Base-by-base conservation (phyloP, 2,113 vertebrate genomes). In the Abramis brama region DNA sequence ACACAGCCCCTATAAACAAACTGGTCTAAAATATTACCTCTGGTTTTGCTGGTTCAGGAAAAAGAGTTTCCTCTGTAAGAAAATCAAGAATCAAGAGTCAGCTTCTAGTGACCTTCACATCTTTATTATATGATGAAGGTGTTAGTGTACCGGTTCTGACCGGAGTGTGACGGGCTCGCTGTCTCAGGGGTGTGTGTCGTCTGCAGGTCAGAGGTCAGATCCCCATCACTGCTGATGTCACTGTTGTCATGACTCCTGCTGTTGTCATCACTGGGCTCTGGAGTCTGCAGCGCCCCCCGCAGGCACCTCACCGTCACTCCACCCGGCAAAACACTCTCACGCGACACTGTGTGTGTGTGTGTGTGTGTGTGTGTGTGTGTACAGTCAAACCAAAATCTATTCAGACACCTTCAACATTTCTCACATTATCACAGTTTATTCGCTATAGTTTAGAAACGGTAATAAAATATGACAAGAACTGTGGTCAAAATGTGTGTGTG, bases 341-440 rank as follows among this genome's bases (percentile, higher is more conserved):
- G 86, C 0, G 91, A 92, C 84, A 95, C 95, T 96, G 8, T 21
- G 2, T 4, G 7, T 33, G 1, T n/a, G n/a, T n/a, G n/a, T n/a
- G n/a, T n/a, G n/a, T n/a, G n/a, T 21, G 7, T 66, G 13, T 4
- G 3, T 33, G 33, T 33, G 33, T 4, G 0, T 33, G 33, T 33
- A 33, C 33, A 33, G 33, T 33, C 33, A 33, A 33, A 33, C 33
- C 33, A 4, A 33, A 3, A 33, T 33, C 3, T 33, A 33, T 33
- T 33, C 33, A 33, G 3, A 4, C 33, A 4, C 33, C 33, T 33
- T 33, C 33, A 33, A 33, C 33, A 33, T 33, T 33, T 33, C 33
- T 4, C 4, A 33, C 30, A 33, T 33, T 33, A 3, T 33, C 30
- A 33, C 2, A 33, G 30, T 3, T 33, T 3, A 33, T 33, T 33